Base-by-base conservation (phyloP, 2,888 invertebrate species). In the Ashinkailepas kermadecensis region DNA sequence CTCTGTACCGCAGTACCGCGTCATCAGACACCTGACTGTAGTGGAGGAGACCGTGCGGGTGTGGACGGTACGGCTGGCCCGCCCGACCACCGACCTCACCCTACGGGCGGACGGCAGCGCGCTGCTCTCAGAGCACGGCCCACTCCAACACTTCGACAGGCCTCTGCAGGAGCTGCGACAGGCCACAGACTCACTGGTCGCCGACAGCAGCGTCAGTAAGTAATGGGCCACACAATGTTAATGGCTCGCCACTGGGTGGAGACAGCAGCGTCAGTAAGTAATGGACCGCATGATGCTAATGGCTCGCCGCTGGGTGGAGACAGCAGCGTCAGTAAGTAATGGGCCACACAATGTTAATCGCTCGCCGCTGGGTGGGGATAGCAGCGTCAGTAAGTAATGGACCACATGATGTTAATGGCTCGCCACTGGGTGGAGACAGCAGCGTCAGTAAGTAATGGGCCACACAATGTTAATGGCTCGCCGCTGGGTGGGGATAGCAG, bases 21-120 rank as follows among this genome's bases (percentile, higher is more conserved):
- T 39, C 39, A 56, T 56, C 21, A 74, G 54, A 9, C 74, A 74
- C 74, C 74, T 74, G 56, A 74, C 74, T 3, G 11, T 56, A 21
- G 74, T 74, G 56, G 74, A 74, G 54, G 74, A 74, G 74, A 74
- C 74, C 11, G 74, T 74, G 56, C 54, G 21, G 1, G 74, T 74
- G 74, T 74, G 74, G 74, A 21, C 74, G 21, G 56, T 74, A 1
- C 54, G 74, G 74, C 74, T 74, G 74, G 74, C 74, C 10, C 74
- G 74, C 21, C 18, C 21, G 9, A 21, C 9, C 8, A 21, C 74
- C 56, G 74, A 9, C 56, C 74, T 8, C 9, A 21, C 12, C 15
- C 10, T 9, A 7, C 54, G 54, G 9, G 56, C 54, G 13, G 74
- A 74, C 21, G 74, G 23, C 21, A 11, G 18, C 21, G 74, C 54